Base-by-base conservation (phyloP, 2,797 vertebrate genomes). In the Hybognathus amarus region DNA sequence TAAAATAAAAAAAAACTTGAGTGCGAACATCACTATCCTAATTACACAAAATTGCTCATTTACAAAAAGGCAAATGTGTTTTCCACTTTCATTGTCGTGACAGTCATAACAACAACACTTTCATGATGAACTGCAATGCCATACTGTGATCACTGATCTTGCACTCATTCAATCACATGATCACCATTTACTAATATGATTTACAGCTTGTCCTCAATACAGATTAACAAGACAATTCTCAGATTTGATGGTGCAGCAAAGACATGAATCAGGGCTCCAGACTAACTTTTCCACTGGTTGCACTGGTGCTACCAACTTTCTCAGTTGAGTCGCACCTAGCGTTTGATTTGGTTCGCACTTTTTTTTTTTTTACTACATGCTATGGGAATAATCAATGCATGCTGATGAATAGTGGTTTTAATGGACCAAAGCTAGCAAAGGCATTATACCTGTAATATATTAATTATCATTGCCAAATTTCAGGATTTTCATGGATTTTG, bases 21-120 rank as follows among this genome's bases (percentile, higher is more conserved):
- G n/a, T 54, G 63, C 47, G 47, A 40, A 76, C 61, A 47, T 83
- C 63, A 22, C 61, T 2, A 24, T 40, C 33, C 33, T 76, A 54
- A 56, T 75, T 52, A 52, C 27, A 75, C 70, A 52, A 52, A 66
- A 82, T 40, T 75, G 56, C 11, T 17, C 61, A 69, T 56, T 79
- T 68, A 54, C 22, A 47, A 69, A 18, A 71, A 69, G 20, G 40
- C 24, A 11, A 63, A 42, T 68, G 64, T 56, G 30, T n/a, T 67
- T 79, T 79, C 22, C 47, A 79, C 50, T 24, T 79, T 22, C 22
- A 20, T 18, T 67, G 77, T 68, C 1, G 15, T 52, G 47, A 52
- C 22, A 45, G 61, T 79, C 45, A 54, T 54, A 45, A 67, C 42
- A 30, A 30, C 50, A 12, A 36, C 30, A 52, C 24, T 33, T 79